Evolutionary conservation across 2,888 invertebrate genomes (phyloP).

Genomic region (Cataglyphis albicans): DNA sequence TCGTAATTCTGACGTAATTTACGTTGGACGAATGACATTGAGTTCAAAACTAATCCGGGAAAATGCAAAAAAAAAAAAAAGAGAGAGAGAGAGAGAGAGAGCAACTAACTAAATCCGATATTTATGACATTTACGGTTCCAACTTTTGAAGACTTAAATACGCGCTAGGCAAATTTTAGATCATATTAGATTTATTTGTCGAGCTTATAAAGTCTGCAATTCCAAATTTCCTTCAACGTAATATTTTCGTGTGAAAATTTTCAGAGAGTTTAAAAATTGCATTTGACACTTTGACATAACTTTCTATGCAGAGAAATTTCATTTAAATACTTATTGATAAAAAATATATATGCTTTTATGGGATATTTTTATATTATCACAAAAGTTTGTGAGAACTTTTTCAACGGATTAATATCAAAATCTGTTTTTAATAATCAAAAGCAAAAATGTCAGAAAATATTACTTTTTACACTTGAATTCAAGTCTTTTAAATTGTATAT

Average conservation of each 20-base stretch:
- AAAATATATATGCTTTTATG: background rate
- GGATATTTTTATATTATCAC: background rate
- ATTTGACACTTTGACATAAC: background rate
- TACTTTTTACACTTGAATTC: background rate
- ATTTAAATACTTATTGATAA: background rate
- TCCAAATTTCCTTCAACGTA: background rate
- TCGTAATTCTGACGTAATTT: conserved; percentile 57
- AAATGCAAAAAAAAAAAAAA: conserved; percentile 5
- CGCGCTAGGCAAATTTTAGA: conserved; percentile 35
- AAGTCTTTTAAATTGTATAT: background rate
- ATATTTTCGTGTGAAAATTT: conserved; percentile 3
- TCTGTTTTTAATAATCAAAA: background rate
- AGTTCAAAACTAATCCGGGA: conserved; percentile 28
- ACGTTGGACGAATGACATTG: conserved; percentile 56
- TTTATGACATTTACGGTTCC: conserved; percentile 42
- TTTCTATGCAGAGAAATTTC: background rate
- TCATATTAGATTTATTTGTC: conserved; percentile 35
- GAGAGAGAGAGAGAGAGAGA: conserved; percentile 1
- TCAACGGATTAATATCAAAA: background rate
- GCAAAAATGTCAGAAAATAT: background rate
- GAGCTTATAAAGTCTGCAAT: conserved; percentile 7
- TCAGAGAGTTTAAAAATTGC: background rate
- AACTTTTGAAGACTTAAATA: conserved; percentile 42
- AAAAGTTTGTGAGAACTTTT: background rate
- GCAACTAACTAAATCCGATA: conserved; percentile 47